These are phyloP conservation scores for Lacerta viridis DNA, from an alignment of 2,797 vertebrate species.

Conservation along the genomic window DNA sequence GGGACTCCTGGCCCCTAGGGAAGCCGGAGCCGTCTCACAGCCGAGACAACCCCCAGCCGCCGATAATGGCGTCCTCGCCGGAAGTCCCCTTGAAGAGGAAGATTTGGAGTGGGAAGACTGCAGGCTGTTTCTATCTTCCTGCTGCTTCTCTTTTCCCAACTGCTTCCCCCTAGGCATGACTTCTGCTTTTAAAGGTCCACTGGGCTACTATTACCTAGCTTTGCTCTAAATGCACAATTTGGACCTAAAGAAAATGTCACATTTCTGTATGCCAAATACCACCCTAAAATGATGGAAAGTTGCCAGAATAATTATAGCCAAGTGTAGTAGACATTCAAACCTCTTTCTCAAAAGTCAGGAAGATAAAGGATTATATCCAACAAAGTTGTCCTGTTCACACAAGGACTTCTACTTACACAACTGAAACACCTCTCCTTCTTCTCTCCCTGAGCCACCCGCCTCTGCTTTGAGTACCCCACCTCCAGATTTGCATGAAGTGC, in stretches of 20 bases:
- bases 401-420: too few species aligned
- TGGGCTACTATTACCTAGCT: not conserved
- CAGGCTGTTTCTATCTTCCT: too few species aligned
- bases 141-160: not conserved
- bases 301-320: constrained; percentile 9
- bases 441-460: too few species aligned
- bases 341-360: not conserved
- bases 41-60: too few species aligned
- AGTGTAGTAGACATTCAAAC: not conserved
- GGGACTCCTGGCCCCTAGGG: too few species aligned
- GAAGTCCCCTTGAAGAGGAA: not conserved
- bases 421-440: too few species aligned
- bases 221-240: not conserved
- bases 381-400: too few species aligned
- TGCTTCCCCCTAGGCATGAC: not conserved
- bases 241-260: not conserved
- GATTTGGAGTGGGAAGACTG: too few species aligned
- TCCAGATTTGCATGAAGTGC: too few species aligned
- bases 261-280: constrained; percentile 7
- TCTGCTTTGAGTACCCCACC: too few species aligned
- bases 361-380: constrained; percentile 1
- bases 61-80: too few species aligned
- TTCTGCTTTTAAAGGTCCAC: not conserved
- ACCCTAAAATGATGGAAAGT: constrained; percentile 14
- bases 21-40: too few species aligned